Percentiles rank a stretch among this genome's conserved stretches.
Conservation (phyloP, 2,797 vertebrate species). For the Anniella stebbinsi region DNA sequence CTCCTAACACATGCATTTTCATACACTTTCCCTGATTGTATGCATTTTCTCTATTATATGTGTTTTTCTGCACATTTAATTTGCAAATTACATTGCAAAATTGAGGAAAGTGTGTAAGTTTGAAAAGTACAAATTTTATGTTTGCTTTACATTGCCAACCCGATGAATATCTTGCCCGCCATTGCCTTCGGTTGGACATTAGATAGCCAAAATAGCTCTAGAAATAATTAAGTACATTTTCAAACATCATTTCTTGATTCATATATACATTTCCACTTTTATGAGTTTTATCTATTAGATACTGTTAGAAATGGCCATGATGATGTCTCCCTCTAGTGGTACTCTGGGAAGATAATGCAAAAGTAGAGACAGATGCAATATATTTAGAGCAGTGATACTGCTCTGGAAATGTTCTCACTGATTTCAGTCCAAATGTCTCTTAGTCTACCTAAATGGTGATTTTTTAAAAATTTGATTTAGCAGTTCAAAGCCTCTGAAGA, state of each 20-base stretch:
- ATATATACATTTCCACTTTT: background rate
- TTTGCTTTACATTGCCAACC: no score
- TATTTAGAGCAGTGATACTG: background rate
- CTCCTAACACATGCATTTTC: no score
- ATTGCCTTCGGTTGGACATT: background rate
- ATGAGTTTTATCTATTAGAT: background rate
- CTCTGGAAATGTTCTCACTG: background rate
- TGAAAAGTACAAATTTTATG: no score
- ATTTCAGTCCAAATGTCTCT: background rate
- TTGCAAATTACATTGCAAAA: no score
- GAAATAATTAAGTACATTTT: background rate
- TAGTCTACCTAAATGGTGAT: background rate
- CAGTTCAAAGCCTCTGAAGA: background rate
- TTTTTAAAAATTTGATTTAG: background rate
- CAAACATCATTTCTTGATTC: background rate
- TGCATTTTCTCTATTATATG: no score
- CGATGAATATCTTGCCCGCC: no score
- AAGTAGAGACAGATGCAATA: background rate
- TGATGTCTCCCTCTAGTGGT: conserved; percentile 78
- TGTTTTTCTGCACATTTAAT: no score
- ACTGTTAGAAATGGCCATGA: conserved; percentile 41
- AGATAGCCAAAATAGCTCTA: background rate
- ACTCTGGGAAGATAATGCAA: conserved; percentile 40
- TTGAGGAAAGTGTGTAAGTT: no score
- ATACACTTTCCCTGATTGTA: no score